Evolutionary conservation across 2,888 invertebrate genomes (phyloP).

Genomic region (Cerastis leucographa): DNA sequence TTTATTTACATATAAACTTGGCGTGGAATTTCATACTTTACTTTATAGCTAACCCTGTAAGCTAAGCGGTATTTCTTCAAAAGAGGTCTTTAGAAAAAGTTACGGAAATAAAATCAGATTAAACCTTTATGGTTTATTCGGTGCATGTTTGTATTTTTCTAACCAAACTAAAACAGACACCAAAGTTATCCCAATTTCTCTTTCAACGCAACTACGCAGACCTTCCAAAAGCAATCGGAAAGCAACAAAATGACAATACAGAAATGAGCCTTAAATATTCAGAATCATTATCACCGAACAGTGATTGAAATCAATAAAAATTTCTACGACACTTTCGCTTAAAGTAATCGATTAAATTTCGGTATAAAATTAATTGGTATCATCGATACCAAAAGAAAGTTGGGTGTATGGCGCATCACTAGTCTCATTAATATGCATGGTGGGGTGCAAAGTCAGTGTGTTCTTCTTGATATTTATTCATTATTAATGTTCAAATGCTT

Average conservation of each 20-base stretch:
- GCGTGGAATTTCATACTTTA: neutral
- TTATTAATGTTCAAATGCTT: conserved; percentile 58
- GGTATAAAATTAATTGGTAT: conserved; percentile 45
- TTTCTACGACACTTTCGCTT: conserved; percentile 59
- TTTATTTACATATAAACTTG: conserved; percentile 12
- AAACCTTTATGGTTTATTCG: neutral
- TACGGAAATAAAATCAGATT: neutral
- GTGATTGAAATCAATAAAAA: conserved; percentile 49
- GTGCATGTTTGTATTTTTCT: neutral
- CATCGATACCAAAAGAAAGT: conserved; percentile 61
- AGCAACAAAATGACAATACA: conserved; percentile 41
- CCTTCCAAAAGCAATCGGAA: neutral
- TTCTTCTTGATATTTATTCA: conserved; percentile 65
- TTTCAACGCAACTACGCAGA: neutral
- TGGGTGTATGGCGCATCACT: conserved; percentile 62
- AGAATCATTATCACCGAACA: conserved; percentile 44
- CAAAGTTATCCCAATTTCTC: conserved; percentile 45
- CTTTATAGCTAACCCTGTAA: neutral
- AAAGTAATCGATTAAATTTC: conserved; percentile 50
- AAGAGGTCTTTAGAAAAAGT: neutral
- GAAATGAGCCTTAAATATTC: conserved; percentile 40
- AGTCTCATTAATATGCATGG: conserved; percentile 56
- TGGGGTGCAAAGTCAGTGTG: conserved; percentile 45
- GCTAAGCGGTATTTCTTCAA: neutral
- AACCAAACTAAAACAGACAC: neutral